Percentiles rank a stretch among this genome's conserved stretches.
These are phyloP conservation scores for Anagyrus pseudococci DNA, from an alignment of 2,888 invertebrate genomes.

Conservation along the genomic window DNA sequence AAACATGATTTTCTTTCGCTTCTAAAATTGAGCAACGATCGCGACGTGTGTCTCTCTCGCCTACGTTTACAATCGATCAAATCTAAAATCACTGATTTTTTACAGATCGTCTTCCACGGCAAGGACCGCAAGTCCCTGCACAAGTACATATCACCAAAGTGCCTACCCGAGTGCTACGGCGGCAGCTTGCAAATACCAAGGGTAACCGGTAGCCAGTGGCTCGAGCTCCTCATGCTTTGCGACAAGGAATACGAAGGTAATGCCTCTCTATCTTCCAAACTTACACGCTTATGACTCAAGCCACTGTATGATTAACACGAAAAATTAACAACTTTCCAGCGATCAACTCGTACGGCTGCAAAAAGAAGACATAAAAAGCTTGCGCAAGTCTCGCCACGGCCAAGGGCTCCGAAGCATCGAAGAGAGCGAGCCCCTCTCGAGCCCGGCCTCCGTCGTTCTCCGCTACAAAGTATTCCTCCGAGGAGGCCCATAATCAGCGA, in stretches of 20 bases:
- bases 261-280: no score
- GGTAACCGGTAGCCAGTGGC: slow-evolving; percentile 76
- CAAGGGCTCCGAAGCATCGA: not conserved
- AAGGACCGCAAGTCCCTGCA: slow-evolving; percentile 76
- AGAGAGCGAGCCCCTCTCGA: no score
- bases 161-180: slow-evolving; percentile 75
- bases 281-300: not conserved
- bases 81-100: no score
- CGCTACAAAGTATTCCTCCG: slow-evolving; percentile 23
- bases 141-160: slow-evolving; percentile 75
- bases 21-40: no score
- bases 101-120: slow-evolving; percentile 78
- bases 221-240: slow-evolving; percentile 73
- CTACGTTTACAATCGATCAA: no score
- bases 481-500: no score
- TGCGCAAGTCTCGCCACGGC: no score
- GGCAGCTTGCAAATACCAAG: slow-evolving; percentile 75
- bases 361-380: slow-evolving; percentile 65
- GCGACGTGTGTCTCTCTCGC: no score
- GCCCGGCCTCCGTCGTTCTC: not conserved
- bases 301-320: no score
- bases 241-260: slow-evolving; percentile 78
- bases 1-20: no score
- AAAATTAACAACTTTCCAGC: no score
- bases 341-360: slow-evolving; percentile 79